These are phyloP conservation scores for Megamerina dolium DNA, from an alignment of 2,888 invertebrate genomes.

Conservation along the genomic window DNA sequence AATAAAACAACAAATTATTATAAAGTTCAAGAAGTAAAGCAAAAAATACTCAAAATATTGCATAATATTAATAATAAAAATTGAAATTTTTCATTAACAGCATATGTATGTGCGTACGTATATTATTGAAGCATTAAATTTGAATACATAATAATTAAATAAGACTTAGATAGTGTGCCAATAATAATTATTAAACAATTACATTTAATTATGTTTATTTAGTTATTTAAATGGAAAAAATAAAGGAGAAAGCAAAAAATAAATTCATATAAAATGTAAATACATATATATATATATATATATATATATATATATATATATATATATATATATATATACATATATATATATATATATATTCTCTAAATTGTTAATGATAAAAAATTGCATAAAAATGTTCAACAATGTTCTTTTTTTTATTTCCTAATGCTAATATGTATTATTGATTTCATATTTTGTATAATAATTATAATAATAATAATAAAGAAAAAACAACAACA, in stretches of 20 bases:
- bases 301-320: conserved; percentile 21
- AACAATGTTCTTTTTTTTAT: conserved; percentile 1
- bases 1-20: too few relatives aligned
- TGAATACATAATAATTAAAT: conserved; percentile 20
- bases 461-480: conserved; percentile 5
- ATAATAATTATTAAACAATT: conserved; percentile 20
- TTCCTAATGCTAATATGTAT: background rate
- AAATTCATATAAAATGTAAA: too few relatives aligned
- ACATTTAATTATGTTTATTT: too few relatives aligned
- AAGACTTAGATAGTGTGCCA: conserved; percentile 49
- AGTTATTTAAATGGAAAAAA: conserved; percentile 11
- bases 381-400: too few relatives aligned
- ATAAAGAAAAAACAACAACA: conserved; percentile 25
- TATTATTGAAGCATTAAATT: conserved; percentile 14
- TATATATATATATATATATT: conserved; percentile 16
- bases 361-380: conserved; percentile 20
- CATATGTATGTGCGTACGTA: conserved; percentile 21
- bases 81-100: too few relatives aligned
- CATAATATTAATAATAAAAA: too few relatives aligned
- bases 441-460: conserved; percentile 1
- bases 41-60: too few relatives aligned
- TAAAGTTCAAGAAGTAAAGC: too few relatives aligned
- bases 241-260: conserved; percentile 12
- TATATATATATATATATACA: conserved; percentile 8
- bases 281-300: too few relatives aligned